These are phyloP conservation scores for Synergus umbraculus DNA, from an alignment of 2,888 invertebrate genomes.

Conservation along the genomic window DNA sequence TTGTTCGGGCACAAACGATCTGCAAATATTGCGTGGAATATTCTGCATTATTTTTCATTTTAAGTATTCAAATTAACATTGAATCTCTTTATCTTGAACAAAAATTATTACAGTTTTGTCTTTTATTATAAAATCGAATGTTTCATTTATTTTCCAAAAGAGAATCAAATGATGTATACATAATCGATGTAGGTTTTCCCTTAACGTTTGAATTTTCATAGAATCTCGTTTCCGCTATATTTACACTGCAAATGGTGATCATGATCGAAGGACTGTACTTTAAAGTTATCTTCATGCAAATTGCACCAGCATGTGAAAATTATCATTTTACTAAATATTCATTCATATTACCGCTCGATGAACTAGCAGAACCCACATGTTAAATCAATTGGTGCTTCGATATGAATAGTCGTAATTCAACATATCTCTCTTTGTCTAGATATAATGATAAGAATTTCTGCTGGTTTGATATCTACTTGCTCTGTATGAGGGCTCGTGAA, in stretches of 20 bases:
- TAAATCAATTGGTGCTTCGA: neutral
- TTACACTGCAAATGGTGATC: neutral
- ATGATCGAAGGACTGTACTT: neutral
- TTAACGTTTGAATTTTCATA: neutral
- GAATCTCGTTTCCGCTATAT: neutral
- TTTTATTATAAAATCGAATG: too few relatives aligned
- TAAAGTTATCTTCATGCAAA: neutral
- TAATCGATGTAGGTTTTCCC: neutral
- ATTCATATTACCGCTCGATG: neutral
- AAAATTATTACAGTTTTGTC: too few relatives aligned
- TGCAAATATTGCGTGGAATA: too few relatives aligned
- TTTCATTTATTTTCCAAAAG: neutral
- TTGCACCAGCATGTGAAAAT: neutral
- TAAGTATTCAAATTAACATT: too few relatives aligned
- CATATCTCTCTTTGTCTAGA: neutral
- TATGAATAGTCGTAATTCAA: conserved; percentile 10
- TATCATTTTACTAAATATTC: neutral
- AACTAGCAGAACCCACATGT: neutral
- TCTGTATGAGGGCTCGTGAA: conserved; percentile 5
- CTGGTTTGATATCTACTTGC: conserved; percentile 11
- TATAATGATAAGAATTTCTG: conserved; percentile 16
- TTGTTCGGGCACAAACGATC: neutral
- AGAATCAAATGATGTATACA: neutral
- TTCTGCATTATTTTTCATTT: too few relatives aligned
- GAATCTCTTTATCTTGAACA: too few relatives aligned